These are phyloP conservation scores for Zaprionus taronus DNA, from an alignment of 1,140 invertebrate species.

Conservation along the genomic window DNA sequence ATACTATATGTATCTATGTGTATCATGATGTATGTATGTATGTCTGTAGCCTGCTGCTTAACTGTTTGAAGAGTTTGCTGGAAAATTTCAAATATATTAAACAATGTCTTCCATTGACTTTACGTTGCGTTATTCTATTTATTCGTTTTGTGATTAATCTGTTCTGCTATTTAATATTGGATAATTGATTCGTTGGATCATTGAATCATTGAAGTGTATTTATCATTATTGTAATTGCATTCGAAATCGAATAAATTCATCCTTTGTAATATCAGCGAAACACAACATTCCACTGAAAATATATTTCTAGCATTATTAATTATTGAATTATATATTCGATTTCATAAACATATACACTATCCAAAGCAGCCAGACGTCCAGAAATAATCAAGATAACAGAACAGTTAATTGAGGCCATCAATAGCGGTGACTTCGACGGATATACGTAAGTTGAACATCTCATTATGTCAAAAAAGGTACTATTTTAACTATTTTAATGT, in stretches of 20 bases:
- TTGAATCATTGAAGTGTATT: slow-evolving; percentile 45
- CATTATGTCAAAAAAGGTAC: background rate
- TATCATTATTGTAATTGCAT: slow-evolving; percentile 31
- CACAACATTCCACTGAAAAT: slow-evolving; percentile 9
- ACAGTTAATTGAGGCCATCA: slow-evolving; percentile 98
- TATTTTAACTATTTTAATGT: too few species aligned
- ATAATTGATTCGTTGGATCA: slow-evolving; percentile 26
- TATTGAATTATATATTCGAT: slow-evolving; percentile 9
- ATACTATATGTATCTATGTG: background rate
- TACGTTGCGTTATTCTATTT: background rate
- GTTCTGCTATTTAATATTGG: slow-evolving; percentile 30
- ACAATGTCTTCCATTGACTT: background rate
- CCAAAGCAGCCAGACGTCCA: slow-evolving; percentile 92
- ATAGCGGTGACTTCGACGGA: slow-evolving; percentile 98
- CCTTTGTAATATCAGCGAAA: slow-evolving; percentile 48
- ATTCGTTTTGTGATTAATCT: slow-evolving; percentile 36
- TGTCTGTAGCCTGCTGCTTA: background rate
- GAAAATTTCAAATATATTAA: background rate
- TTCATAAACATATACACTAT: slow-evolving; percentile 4
- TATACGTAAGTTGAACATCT: slow-evolving; percentile 89
- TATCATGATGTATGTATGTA: background rate
- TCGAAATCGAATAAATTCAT: slow-evolving; percentile 32
- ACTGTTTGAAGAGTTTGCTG: background rate
- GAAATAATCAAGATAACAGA: slow-evolving; percentile 99
- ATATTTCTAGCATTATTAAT: slow-evolving; percentile 10